Percentiles rank a stretch among this genome's conserved stretches.
Conservation (phyloP, 1,140 invertebrate species). For the Hylaeus volcanicus region DNA sequence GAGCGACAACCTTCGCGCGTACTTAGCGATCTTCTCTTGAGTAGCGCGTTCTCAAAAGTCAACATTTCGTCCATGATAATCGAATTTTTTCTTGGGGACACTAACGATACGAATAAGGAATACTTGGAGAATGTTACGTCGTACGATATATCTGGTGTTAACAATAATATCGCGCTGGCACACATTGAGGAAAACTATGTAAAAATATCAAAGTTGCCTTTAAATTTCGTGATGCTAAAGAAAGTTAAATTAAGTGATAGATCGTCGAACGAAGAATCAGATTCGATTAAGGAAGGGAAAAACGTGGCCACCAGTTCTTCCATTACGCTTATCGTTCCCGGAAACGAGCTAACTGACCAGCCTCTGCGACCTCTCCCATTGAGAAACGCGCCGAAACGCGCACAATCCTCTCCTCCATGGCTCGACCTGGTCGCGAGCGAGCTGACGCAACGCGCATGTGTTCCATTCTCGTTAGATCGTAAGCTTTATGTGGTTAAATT, state of each 20-base stretch:
- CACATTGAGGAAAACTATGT: not conserved
- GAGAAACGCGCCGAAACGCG: slow-evolving; percentile 69
- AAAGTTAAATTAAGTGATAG: slow-evolving; percentile 9
- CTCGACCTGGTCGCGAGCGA: slow-evolving; percentile 75
- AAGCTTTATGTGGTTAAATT: slow-evolving; percentile 68
- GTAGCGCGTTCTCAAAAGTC: not conserved
- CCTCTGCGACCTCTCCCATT: slow-evolving; percentile 73
- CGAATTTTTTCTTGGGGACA: not conserved
- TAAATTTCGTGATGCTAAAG: slow-evolving; percentile 11
- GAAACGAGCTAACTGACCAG: slow-evolving; percentile 78
- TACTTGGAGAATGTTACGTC: not conserved
- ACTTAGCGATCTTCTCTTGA: not conserved
- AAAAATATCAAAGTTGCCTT: slow-evolving; percentile 25
- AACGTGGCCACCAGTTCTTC: slow-evolving; percentile 77
- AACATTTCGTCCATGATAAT: slow-evolving; percentile 1
- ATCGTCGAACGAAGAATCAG: slow-evolving; percentile 31
- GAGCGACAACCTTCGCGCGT: too few species aligned
- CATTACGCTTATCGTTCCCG: slow-evolving; percentile 81
- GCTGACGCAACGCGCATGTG: slow-evolving; percentile 81
- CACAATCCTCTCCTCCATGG: slow-evolving; percentile 68
- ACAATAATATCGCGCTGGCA: not conserved
- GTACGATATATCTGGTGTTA: slow-evolving; percentile 9
- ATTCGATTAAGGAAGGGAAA: slow-evolving; percentile 18
- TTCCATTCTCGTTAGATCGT: slow-evolving; percentile 79
- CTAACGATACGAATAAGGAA: not conserved